Conservation (phyloP, 53 echinoderm and acorn worm genomes). For the Holothuria leucospilota region DNA sequence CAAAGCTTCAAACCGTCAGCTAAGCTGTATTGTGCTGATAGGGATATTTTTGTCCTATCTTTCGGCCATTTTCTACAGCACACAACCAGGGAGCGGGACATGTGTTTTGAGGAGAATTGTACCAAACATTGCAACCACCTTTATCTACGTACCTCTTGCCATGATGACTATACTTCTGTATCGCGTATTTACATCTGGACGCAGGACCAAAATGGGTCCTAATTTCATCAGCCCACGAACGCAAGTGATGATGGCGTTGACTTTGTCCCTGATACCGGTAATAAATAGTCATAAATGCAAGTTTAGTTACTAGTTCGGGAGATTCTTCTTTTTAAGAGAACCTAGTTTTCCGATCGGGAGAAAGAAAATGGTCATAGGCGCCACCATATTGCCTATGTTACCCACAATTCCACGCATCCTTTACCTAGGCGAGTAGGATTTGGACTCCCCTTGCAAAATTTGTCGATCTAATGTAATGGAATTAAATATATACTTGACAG, state of each 20-base stretch:
- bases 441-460: no score
- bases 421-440: no score
- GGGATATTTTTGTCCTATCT: slow-evolving; percentile 76
- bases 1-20: slow-evolving; percentile 84
- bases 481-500: no score
- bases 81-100: slow-evolving; percentile 44
- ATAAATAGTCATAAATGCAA: neutral
- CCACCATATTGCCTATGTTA: no score
- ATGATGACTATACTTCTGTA: slow-evolving; percentile 79
- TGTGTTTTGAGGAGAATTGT: slow-evolving; percentile 72
- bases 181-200: slow-evolving; percentile 75
- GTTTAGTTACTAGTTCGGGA: no score
- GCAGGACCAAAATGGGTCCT: slow-evolving; percentile 71
- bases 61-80: slow-evolving; percentile 64
- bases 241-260: slow-evolving; percentile 72
- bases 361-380: no score
- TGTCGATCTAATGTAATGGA: no score
- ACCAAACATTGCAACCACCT: slow-evolving; percentile 68
- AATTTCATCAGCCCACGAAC: slow-evolving; percentile 84
- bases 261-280: slow-evolving; percentile 73
- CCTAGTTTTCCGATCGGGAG: no score
- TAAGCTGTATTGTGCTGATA: slow-evolving; percentile 83
- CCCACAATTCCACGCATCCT: no score
- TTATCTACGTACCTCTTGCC: slow-evolving; percentile 87
- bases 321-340: no score